Conservation (phyloP, 1,140 invertebrate species). For the Drosophila willistoni region DNA sequence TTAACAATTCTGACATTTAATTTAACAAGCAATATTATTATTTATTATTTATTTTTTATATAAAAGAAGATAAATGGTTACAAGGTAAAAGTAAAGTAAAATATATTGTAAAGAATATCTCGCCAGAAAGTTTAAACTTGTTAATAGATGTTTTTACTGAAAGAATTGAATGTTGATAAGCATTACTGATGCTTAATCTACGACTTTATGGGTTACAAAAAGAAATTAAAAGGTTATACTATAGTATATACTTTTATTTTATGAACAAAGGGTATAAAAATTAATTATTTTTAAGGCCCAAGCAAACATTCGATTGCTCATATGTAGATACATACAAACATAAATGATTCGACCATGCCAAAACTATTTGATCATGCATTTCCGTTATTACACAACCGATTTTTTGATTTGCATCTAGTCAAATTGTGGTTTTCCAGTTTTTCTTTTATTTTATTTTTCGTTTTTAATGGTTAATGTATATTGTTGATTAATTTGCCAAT, state of each 20-base stretch:
- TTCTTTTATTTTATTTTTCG: constrained; percentile 16
- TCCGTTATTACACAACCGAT: constrained; percentile 50
- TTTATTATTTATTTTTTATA: too few relatives aligned
- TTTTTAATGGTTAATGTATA: constrained; percentile 31
- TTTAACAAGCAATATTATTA: too few relatives aligned
- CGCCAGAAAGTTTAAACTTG: too few relatives aligned
- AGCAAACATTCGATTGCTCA: constrained; percentile 26
- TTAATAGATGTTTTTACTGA: too few relatives aligned
- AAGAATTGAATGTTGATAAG: too few relatives aligned
- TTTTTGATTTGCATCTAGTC: constrained; percentile 49
- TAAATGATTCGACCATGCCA: constrained; percentile 53
- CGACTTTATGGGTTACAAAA: too few relatives aligned
- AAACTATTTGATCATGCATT: constrained; percentile 46
- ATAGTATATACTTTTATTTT: constrained; percentile 8
- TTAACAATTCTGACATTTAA: too few relatives aligned
- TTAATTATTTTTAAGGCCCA: constrained; percentile 22
- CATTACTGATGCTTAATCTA: too few relatives aligned
- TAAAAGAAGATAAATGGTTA: too few relatives aligned
- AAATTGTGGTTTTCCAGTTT: constrained; percentile 44
- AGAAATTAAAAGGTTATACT: constrained; percentile 1
- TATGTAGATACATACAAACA: background rate
- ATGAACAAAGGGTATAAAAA: constrained; percentile 20
- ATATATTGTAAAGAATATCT: too few relatives aligned
- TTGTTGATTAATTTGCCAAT: constrained; percentile 69
- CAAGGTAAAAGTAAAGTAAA: too few relatives aligned